phyloP scores from a whole-genome alignment of 2,113 vertebrate species.

The Zosterops hypoxanthus region DNA sequence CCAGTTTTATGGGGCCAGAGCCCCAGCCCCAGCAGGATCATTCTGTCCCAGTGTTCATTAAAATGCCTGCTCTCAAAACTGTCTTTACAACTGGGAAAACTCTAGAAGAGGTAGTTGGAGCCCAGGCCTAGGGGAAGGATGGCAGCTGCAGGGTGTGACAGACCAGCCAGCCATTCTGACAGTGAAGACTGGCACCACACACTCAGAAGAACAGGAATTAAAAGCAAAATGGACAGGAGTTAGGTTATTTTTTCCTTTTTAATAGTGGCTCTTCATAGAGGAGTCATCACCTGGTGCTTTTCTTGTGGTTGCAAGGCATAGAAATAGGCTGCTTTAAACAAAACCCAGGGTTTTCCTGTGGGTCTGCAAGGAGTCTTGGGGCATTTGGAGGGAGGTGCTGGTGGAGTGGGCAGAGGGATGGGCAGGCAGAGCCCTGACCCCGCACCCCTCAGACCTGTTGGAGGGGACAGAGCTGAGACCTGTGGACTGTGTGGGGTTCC shows the following conservation, averaged over 20 bases:
- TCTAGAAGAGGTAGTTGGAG: not conserved
- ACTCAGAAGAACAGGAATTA: not conserved
- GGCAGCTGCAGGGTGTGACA: not conserved
- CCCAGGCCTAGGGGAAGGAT: not conserved
- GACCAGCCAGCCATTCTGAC: not conserved
- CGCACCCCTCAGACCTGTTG: accelerated
- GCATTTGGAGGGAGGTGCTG: not conserved
- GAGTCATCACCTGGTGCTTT: not conserved
- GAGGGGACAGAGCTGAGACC: not conserved
- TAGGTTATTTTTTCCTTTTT: not conserved
- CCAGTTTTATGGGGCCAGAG: not conserved
- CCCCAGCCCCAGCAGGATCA: not conserved
- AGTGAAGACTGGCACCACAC: not conserved
- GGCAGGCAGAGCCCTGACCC: not conserved
- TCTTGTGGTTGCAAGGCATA: not conserved
- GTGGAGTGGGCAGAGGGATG: accelerated
- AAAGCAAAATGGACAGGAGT: not conserved
- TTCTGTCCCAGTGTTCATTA: not conserved
- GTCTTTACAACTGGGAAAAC: not conserved
- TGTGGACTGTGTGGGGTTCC: not conserved
- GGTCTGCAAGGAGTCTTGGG: not conserved
- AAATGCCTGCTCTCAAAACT: not conserved
- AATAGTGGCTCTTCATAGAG: not conserved
- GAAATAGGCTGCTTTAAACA: not conserved
- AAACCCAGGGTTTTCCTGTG: not conserved